These are phyloP conservation scores for Harpagoxenus sublaevis DNA, from an alignment of 2,888 invertebrate species.

Conservation along the genomic window DNA sequence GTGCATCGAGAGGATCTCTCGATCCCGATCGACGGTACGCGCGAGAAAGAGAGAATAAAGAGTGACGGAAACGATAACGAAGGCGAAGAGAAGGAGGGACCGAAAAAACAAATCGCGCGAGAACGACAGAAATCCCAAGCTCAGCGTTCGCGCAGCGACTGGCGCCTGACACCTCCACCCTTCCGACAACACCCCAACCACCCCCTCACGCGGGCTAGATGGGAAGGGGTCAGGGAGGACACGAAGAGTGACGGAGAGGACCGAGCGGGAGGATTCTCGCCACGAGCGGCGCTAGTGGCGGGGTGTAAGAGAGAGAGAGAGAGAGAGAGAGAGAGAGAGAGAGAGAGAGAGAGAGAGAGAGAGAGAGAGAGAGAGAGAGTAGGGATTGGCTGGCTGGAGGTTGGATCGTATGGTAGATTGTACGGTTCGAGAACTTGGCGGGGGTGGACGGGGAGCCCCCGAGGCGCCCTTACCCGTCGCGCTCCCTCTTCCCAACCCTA, in stretches of 20 bases:
- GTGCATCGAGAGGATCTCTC: conserved; percentile 1
- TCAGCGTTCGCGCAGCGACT: conserved; percentile 82
- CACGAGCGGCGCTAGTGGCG: conserved; percentile 65
- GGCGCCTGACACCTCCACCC: conserved; percentile 83
- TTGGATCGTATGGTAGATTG: conserved; percentile 47
- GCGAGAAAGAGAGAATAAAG: neutral
- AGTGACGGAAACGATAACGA: neutral
- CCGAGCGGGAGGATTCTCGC: conserved; percentile 56
- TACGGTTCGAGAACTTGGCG: conserved; percentile 40
- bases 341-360: conserved; percentile 58
- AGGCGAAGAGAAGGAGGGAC: neutral
- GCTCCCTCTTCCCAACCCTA: neutral
- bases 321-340: conserved; percentile 63
- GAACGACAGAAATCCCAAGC: conserved; percentile 72
- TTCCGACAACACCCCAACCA: conserved; percentile 80
- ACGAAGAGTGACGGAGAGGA: conserved; percentile 50
- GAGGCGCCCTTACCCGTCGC: neutral
- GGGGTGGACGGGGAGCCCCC: conserved; percentile 29
- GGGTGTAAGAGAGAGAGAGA: conserved; percentile 49
- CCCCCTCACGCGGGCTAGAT: conserved; percentile 65
- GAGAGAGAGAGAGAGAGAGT: conserved; percentile 59
- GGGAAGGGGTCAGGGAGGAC: conserved; percentile 55
- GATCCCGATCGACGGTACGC: conserved; percentile 6
- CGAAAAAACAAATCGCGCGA: conserved; percentile 59
- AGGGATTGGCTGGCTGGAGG: conserved; percentile 66